These are phyloP conservation scores for Schizotus pectinicornis DNA, from an alignment of 2,888 invertebrate species.

Conservation along the genomic window DNA sequence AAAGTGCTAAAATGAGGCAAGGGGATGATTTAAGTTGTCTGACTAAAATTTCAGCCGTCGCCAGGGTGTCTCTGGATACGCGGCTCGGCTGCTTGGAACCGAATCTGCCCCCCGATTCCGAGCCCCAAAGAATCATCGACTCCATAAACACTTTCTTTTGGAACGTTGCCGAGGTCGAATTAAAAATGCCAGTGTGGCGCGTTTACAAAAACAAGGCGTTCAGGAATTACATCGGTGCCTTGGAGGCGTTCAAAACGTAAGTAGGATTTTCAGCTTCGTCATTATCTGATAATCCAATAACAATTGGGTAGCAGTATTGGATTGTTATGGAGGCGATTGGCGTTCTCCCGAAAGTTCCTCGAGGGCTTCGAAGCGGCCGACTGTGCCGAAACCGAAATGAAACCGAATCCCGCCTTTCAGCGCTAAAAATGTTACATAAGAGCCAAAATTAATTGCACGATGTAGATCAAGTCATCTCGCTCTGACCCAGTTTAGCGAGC, in stretches of 20 bases:
- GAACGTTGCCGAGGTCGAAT: conserved; percentile 76
- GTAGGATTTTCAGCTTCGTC: conserved; percentile 38
- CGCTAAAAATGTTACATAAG: not conserved
- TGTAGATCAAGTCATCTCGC: not conserved
- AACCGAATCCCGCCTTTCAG: not conserved
- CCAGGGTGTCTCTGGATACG: conserved; percentile 80
- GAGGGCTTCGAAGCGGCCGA: too few species aligned
- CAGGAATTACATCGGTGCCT: conserved; percentile 71
- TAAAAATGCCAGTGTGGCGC: conserved; percentile 78
- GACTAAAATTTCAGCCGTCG: conserved; percentile 67
- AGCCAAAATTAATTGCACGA: not conserved
- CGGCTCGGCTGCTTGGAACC: conserved; percentile 76
- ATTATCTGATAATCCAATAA: conserved; percentile 8
- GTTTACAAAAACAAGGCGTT: conserved; percentile 74
- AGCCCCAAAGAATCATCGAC: conserved; percentile 78
- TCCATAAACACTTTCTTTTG: conserved; percentile 80
- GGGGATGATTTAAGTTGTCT: not conserved
- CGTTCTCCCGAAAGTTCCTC: too few species aligned
- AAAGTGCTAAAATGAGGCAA: too few species aligned
- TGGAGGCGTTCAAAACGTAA: conserved; percentile 76
- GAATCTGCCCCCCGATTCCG: conserved; percentile 59
- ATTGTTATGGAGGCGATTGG: too few species aligned
- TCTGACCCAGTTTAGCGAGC: not conserved
- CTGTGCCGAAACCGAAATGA: too few species aligned
- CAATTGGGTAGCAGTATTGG: too few species aligned